Conservation (phyloP, 2,888 invertebrate genomes). For the Eutolmus rufibarbis region DNA sequence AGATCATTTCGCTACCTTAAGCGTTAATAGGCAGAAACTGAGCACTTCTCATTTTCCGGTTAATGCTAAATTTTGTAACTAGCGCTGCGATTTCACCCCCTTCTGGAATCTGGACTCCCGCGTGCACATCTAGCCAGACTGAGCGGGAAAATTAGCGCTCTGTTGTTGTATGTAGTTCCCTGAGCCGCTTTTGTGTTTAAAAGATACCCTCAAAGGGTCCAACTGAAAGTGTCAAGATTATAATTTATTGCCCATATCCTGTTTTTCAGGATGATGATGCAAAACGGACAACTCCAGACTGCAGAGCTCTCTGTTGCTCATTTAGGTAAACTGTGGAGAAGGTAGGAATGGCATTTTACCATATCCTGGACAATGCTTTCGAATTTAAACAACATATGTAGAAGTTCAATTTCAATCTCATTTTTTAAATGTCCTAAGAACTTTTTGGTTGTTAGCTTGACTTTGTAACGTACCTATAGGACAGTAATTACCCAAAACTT, state of each 20-base stretch:
- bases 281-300: not conserved
- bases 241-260: constrained; percentile 24
- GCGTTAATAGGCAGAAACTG: not conserved
- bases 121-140: not conserved
- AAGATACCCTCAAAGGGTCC: constrained; percentile 1
- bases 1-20: not conserved
- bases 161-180: not conserved
- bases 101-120: not conserved
- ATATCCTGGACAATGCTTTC: not conserved
- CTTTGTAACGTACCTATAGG: not conserved
- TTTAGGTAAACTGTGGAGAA: not conserved
- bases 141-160: not conserved
- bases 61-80: constrained; percentile 4
- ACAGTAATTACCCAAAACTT: not conserved
- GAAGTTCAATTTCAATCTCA: too few relatives aligned
- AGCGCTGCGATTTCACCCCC: not conserved
- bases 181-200: not conserved
- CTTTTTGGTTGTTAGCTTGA: not conserved
- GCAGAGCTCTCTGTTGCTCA: not conserved
- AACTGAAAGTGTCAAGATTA: constrained; percentile 19
- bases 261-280: not conserved
- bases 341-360: not conserved
- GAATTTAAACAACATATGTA: not conserved
- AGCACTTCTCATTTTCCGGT: not conserved
- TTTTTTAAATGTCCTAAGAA: not conserved